These are phyloP conservation scores for Chaetodon auriga DNA, from an alignment of 2,113 vertebrate genomes.

Conservation along the genomic window DNA sequence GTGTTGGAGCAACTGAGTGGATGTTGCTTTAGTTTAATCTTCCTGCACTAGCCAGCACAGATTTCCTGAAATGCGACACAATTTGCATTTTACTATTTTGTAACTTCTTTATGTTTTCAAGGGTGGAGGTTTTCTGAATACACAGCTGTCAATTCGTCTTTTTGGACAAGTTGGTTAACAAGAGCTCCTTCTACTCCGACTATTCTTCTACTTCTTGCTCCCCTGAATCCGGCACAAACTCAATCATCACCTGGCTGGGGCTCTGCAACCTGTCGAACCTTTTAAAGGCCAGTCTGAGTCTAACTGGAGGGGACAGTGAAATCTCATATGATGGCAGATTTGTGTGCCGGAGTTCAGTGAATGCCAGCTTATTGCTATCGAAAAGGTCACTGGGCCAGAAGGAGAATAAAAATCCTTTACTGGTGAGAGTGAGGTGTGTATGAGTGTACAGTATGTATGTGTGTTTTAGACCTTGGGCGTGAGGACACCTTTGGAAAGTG, in stretches of 20 bases:
- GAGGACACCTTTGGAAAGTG: too few relatives aligned
- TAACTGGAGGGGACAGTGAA: constrained; percentile 70
- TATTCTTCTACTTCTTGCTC: neutral
- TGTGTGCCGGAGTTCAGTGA: constrained; percentile 69
- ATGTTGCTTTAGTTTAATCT: constrained; percentile 2
- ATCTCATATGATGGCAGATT: constrained; percentile 73
- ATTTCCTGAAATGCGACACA: neutral
- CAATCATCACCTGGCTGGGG: constrained; percentile 15
- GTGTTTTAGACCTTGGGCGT: neutral
- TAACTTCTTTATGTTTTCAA: neutral
- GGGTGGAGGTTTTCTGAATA: neutral
- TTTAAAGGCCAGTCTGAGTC: constrained; percentile 62
- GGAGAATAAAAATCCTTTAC: constrained; percentile 71
- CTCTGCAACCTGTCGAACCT: constrained; percentile 40
- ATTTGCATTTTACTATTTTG: neutral
- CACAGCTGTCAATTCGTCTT: neutral
- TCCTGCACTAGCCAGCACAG: neutral
- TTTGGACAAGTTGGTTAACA: neutral
- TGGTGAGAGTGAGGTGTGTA: constrained; percentile 25
- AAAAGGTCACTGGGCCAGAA: constrained; percentile 78
- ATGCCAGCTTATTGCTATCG: constrained; percentile 78
- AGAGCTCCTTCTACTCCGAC: neutral
- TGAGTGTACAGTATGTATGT: neutral
- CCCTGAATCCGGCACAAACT: constrained; percentile 20
- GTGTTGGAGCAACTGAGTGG: neutral